phyloP scores from a whole-genome alignment of 2,888 invertebrate species.

The Microctonus hyperodae region DNA sequence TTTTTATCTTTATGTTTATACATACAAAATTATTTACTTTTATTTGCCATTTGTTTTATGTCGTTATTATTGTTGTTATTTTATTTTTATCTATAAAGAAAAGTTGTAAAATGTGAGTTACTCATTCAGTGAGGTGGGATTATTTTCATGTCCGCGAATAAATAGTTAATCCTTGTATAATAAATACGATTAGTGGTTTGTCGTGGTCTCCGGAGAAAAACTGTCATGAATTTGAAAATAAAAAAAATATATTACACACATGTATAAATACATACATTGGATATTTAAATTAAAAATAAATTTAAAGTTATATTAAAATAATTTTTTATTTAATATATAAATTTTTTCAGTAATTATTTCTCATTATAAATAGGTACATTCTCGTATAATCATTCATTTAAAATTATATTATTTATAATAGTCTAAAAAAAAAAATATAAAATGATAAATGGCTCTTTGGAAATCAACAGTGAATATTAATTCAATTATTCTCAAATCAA shows the following conservation, averaged over 20 bases:
- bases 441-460: background rate
- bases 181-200: constrained; percentile 13
- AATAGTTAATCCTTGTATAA: constrained; percentile 7
- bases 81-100: background rate
- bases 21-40: no score
- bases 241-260: no score
- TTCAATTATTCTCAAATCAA: background rate
- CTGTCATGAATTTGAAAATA: background rate
- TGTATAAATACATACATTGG: no score
- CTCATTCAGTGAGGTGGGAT: constrained; percentile 10
- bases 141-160: background rate
- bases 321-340: no score
- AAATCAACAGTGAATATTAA: background rate
- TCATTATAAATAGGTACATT: no score
- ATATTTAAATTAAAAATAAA: no score
- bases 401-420: no score
- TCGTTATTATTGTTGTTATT: background rate
- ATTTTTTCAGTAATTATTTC: no score
- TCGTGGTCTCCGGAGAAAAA: background rate
- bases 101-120: constrained; percentile 1
- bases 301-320: no score
- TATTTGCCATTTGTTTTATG: background rate
- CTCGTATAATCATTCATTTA: no score
- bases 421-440: no score
- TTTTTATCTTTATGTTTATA: no score